These are phyloP conservation scores for Mirounga angustirostris DNA, from an alignment of 2,113 vertebrate genomes.

Conservation along the genomic window DNA sequence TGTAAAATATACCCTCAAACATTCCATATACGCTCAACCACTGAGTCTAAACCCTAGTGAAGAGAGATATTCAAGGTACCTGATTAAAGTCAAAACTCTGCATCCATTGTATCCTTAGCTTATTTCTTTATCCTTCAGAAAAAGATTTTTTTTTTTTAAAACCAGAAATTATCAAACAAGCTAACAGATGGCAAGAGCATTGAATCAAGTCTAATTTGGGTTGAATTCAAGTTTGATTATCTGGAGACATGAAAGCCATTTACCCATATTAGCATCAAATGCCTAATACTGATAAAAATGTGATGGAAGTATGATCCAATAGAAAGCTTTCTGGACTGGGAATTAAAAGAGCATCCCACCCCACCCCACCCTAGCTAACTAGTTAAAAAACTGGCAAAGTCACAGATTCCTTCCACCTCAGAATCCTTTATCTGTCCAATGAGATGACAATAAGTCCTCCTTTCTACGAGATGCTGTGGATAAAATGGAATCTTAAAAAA, in stretches of 20 bases:
- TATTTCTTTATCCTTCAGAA: slow-evolving; percentile 61
- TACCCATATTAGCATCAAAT: slow-evolving; percentile 76
- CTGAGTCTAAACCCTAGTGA: not conserved
- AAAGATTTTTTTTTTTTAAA: not conserved
- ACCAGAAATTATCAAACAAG: slow-evolving; percentile 62
- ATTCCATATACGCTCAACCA: not conserved
- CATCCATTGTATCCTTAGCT: slow-evolving; percentile 45
- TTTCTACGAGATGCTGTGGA: slow-evolving; percentile 28
- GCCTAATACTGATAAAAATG: slow-evolving; percentile 71
- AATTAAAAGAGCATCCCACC: not conserved
- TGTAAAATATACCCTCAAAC: not conserved
- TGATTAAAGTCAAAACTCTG: slow-evolving; percentile 6
- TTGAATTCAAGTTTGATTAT: slow-evolving; percentile 76
- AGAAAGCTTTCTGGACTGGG: slow-evolving; percentile 20
- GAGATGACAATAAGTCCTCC: not conserved
- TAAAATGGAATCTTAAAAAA: not conserved
- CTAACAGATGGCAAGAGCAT: slow-evolving; percentile 74
- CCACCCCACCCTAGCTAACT: not conserved
- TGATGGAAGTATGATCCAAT: slow-evolving; percentile 15
- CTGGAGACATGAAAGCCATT: slow-evolving; percentile 68
- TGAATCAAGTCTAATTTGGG: slow-evolving; percentile 74
- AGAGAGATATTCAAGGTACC: slow-evolving; percentile 31
- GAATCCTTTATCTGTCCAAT: not conserved
- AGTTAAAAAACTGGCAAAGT: slow-evolving; percentile 35
- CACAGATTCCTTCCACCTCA: not conserved